Conservation (phyloP, 2,113 vertebrate genomes). For the Lagopus muta region DNA sequence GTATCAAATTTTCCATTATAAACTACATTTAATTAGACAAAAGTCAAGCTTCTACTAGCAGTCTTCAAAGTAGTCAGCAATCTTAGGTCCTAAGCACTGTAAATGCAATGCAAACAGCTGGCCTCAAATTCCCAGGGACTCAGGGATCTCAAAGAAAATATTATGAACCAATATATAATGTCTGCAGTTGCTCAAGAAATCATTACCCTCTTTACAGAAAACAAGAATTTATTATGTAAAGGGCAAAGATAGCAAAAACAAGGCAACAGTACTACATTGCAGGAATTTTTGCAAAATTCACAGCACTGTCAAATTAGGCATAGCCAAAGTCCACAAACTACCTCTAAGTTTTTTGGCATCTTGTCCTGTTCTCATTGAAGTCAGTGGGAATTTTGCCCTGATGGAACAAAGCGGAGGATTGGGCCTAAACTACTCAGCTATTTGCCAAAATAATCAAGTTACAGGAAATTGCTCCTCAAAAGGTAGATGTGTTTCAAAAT, state of each 20-base stretch:
- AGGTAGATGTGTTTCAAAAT: slow-evolving; percentile 37
- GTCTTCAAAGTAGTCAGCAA: not conserved
- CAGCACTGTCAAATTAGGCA: not conserved
- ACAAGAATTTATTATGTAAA: not conserved
- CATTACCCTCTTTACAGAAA: not conserved
- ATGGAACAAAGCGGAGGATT: slow-evolving; percentile 13
- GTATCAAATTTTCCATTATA: slow-evolving; percentile 63
- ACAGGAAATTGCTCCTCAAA: slow-evolving; percentile 64
- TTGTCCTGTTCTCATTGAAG: not conserved
- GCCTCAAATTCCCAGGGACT: slow-evolving; percentile 13
- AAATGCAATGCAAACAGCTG: slow-evolving; percentile 19
- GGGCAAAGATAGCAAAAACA: slow-evolving; percentile 11
- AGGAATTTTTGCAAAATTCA: not conserved
- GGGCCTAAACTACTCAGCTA: not conserved
- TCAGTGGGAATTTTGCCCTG: slow-evolving; percentile 1
- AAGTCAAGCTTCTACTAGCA: slow-evolving; percentile 59
- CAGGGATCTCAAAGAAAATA: slow-evolving; percentile 41
- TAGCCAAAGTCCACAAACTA: not conserved
- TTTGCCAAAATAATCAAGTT: slow-evolving; percentile 65
- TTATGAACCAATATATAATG: not conserved
- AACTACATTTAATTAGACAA: slow-evolving; percentile 70
- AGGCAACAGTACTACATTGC: not conserved
- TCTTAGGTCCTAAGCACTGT: not conserved
- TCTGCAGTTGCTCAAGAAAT: slow-evolving; percentile 27
- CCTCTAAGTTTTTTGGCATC: not conserved